These are phyloP conservation scores for Scaptomyza tumidula DNA, from an alignment of 2,888 invertebrate genomes.

Conservation along the genomic window DNA sequence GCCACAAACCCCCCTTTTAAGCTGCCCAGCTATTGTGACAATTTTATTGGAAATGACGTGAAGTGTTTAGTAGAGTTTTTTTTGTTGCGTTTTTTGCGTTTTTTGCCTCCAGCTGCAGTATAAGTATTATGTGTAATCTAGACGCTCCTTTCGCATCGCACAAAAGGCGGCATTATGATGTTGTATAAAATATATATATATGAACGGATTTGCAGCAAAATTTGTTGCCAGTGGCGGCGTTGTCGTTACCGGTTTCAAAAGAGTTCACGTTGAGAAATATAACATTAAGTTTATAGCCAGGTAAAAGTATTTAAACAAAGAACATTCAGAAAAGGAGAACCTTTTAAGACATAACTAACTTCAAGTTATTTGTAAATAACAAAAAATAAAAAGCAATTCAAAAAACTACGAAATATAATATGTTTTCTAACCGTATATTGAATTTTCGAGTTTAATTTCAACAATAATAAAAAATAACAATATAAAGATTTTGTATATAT, in stretches of 20 bases:
- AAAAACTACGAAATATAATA: no score
- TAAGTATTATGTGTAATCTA: conserved; percentile 35
- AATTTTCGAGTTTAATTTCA: no score
- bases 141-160: conserved; percentile 15
- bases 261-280: background rate
- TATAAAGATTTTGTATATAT: no score
- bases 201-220: conserved; percentile 29
- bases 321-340: no score
- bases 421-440: no score
- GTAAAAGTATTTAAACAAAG: background rate
- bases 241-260: conserved; percentile 11
- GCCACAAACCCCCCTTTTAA: background rate
- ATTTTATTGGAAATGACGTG: conserved; percentile 61
- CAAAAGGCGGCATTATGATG: conserved; percentile 30
- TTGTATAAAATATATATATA: conserved; percentile 16
- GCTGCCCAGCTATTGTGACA: conserved; percentile 51
- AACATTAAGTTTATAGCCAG: conserved; percentile 1
- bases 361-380: no score
- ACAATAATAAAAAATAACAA: no score
- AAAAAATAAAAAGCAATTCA: no score
- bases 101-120: conserved; percentile 15
- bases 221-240: conserved; percentile 42
- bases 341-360: no score
- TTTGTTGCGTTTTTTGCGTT: background rate
- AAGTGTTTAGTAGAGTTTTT: conserved; percentile 28